Evolutionary conservation across 1,140 invertebrate species (phyloP), one percentile per base, ranked within the genome.

Genomic region (Zaprionus camerounensis): DNA sequence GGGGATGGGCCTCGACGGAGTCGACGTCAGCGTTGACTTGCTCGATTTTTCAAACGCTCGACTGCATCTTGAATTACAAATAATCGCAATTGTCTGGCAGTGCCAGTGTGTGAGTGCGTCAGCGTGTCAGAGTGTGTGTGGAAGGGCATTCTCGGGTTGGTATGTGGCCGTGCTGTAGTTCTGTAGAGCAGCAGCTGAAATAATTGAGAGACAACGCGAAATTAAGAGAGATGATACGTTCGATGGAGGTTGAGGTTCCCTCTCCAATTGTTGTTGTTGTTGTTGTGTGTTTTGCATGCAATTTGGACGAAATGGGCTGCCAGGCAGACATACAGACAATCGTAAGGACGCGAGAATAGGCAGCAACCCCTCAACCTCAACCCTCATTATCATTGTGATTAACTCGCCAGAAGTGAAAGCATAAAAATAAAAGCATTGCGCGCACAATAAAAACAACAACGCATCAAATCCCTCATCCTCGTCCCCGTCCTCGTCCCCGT

Each of bases 1-100:
- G n/a, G 24, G 24, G 20, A 34, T 59, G 70, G 11, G 63, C 26
- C 63, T 38, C 56, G 31, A 20, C 51, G 61, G 67, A 79, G 77
- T 81, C 71, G 77, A 81, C 76, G 63, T 73, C 46, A 36, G 44
- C 72, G 73, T 87, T 83, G 83, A 87, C 83, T 83, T 68, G 80
- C 77, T 83, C 77, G 83, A 82, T 74, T 82, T 85, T 73, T 55
- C 61, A 76, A 84, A 88, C 80, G 90, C 90, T 85, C 91, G 86
- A 90, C 82, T 88, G 90, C 90, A 82, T 91, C 90, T 91, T 92
- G 55, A 91, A 91, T 91, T 91, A 90, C 90, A 91, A 91, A 90
- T 91, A 91, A 91, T 90, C 90, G 85, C 90, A 90, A 90, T 90
- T 90, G 86, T 91, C 77, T 91, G 71, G 20, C 36, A 56, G 56